These are phyloP conservation scores for Hydrolagus colliei DNA, from an alignment of 2,797 vertebrate species.

Conservation along the genomic window DNA sequence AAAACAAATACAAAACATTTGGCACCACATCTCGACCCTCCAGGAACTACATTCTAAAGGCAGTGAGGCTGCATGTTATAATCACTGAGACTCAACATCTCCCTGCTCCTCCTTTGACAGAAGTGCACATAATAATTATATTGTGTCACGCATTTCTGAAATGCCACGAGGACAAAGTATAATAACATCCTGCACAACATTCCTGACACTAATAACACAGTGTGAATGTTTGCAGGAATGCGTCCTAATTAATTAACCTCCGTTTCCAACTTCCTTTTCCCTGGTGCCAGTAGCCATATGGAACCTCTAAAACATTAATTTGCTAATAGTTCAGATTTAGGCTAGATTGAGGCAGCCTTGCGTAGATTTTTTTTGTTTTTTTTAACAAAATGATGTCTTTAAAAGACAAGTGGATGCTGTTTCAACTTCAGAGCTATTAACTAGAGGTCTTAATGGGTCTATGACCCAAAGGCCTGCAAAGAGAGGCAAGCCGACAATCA, in stretches of 20 bases:
- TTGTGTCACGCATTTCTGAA: slow-evolving; percentile 48
- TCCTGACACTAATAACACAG: slow-evolving; percentile 52
- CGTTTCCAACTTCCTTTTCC: slow-evolving; percentile 53
- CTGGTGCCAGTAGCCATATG: slow-evolving; percentile 70
- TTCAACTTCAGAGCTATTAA: slow-evolving; percentile 48
- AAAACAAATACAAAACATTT: background rate
- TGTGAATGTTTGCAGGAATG: slow-evolving; percentile 55
- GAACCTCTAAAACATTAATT: slow-evolving; percentile 68
- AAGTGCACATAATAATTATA: background rate
- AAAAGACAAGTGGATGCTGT: slow-evolving; percentile 50
- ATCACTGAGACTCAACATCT: background rate
- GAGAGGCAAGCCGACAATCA: slow-evolving; percentile 32
- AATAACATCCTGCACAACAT: slow-evolving; percentile 55
- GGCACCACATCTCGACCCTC: no score
- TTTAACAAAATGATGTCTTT: slow-evolving; percentile 37
- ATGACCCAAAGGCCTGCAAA: slow-evolving; percentile 36
- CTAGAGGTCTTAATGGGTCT: slow-evolving; percentile 44
- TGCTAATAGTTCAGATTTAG: slow-evolving; percentile 40
- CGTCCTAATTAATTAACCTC: slow-evolving; percentile 62
- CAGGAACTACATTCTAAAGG: background rate
- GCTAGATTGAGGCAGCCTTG: slow-evolving; percentile 53
- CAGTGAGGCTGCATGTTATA: background rate
- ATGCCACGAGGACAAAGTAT: slow-evolving; percentile 49
- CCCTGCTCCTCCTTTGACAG: background rate
- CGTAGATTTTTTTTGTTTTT: background rate